phyloP scores from a whole-genome alignment of 2,113 vertebrate species.

The Circaetus gallicus region DNA sequence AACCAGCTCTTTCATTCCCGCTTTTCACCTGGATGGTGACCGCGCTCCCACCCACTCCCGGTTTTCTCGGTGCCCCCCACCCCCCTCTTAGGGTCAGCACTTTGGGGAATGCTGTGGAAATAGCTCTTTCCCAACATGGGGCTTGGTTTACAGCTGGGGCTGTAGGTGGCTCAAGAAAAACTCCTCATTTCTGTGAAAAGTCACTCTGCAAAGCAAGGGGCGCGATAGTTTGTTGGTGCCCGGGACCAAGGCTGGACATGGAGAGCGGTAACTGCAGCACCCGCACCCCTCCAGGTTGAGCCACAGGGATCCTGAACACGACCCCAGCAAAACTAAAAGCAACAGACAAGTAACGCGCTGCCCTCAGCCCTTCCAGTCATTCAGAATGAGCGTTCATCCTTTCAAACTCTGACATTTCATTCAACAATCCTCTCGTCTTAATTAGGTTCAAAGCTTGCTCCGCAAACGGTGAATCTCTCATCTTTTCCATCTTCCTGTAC shows the following conservation, averaged over 20 bases:
- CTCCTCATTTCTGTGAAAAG: background rate
- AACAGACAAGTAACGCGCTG: background rate
- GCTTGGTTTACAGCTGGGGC: background rate
- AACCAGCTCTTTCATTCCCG: background rate
- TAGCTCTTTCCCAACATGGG: background rate
- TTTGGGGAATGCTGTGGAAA: slow-evolving; percentile 19
- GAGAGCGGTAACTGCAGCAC: background rate
- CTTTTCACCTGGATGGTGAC: background rate
- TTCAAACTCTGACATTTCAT: slow-evolving; percentile 8
- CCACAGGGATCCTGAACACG: background rate
- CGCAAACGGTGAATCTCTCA: slow-evolving; percentile 11
- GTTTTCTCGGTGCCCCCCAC: background rate
- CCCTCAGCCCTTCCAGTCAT: slow-evolving; percentile 4
- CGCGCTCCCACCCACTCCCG: background rate
- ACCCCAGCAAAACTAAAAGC: background rate
- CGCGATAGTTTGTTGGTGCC: background rate
- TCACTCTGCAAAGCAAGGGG: background rate
- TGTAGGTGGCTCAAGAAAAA: background rate
- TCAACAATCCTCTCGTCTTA: slow-evolving; percentile 34
- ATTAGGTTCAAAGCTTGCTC: slow-evolving; percentile 36
- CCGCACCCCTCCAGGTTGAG: background rate
- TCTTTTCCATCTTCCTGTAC: slow-evolving; percentile 59
- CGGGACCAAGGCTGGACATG: background rate
- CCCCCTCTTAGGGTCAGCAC: background rate
- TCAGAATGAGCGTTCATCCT: background rate